Percentiles rank a stretch among this genome's conserved stretches.
Evolutionary conservation across 1,140 invertebrate species (phyloP).

Genomic region (Copidosoma floridanum): DNA sequence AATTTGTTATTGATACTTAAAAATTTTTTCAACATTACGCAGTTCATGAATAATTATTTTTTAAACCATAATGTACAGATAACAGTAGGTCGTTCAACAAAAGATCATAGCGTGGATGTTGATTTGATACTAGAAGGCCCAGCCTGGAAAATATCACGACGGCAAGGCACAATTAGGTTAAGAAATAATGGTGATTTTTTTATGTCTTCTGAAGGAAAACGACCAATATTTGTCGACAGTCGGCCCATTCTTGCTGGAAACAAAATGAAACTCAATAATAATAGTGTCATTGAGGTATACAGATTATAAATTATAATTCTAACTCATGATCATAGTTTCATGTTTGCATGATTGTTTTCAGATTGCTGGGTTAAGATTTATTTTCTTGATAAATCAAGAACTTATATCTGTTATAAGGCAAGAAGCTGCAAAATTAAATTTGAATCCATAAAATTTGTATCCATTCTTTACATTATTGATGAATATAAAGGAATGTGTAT

Average conservation of each 20-base stretch:
- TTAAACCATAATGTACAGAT: conserved; percentile 61
- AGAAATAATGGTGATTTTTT: conserved; percentile 92
- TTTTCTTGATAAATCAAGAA: conserved; percentile 91
- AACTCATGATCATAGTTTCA: not conserved
- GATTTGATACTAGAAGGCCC: conserved; percentile 91
- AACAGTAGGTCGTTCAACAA: conserved; percentile 85
- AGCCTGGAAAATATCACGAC: conserved; percentile 78
- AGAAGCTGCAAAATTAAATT: conserved; percentile 74
- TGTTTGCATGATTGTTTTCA: no score
- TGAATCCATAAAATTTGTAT: no score
- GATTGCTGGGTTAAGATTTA: conserved; percentile 86
- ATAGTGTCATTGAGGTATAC: conserved; percentile 89
- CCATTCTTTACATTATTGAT: no score
- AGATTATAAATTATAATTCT: conserved; percentile 11
- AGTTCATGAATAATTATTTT: not conserved
- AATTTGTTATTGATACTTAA: conserved; percentile 33
- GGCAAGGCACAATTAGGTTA: conserved; percentile 86
- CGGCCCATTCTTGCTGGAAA: conserved; percentile 82
- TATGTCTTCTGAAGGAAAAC: conserved; percentile 91
- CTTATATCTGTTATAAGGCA: conserved; percentile 81
- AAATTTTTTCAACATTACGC: not conserved
- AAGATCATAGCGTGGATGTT: conserved; percentile 89
- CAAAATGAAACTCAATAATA: conserved; percentile 86
- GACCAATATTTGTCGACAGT: conserved; percentile 92
- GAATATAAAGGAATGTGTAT: no score